Conservation (phyloP, 2,797 vertebrate species). For the Onychomys leucogaster region DNA sequence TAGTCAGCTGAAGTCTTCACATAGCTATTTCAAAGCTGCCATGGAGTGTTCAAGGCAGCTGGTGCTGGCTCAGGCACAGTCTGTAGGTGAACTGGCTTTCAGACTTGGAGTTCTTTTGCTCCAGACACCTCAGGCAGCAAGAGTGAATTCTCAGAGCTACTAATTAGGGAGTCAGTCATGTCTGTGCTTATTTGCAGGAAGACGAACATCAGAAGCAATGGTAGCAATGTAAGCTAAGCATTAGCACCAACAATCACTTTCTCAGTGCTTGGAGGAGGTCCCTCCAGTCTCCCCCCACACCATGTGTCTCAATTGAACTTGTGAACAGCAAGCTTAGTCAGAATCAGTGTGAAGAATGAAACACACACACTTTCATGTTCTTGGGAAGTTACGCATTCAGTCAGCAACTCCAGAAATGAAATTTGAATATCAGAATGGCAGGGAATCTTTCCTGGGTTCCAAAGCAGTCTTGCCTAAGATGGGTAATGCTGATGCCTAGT, state of each 20-base stretch:
- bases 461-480: background rate
- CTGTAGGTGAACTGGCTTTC: background rate
- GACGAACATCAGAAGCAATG: background rate
- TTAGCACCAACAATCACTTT: background rate
- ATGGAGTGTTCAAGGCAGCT: background rate
- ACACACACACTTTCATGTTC: background rate
- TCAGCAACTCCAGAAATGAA: background rate
- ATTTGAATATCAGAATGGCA: background rate
- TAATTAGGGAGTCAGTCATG: background rate
- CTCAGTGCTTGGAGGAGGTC: background rate
- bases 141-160: background rate
- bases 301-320: background rate
- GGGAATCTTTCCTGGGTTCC: background rate
- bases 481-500: background rate
- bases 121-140: background rate
- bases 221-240: background rate
- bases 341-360: background rate
- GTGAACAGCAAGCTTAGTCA: background rate
- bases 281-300: fast-evolving
- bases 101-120: background rate
- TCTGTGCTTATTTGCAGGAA: background rate
- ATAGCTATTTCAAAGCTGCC: background rate
- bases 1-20: background rate
- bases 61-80: background rate
- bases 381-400: background rate